These are phyloP conservation scores for Pedionomus torquatus DNA, from an alignment of 2,113 vertebrate genomes.

Conservation along the genomic window DNA sequence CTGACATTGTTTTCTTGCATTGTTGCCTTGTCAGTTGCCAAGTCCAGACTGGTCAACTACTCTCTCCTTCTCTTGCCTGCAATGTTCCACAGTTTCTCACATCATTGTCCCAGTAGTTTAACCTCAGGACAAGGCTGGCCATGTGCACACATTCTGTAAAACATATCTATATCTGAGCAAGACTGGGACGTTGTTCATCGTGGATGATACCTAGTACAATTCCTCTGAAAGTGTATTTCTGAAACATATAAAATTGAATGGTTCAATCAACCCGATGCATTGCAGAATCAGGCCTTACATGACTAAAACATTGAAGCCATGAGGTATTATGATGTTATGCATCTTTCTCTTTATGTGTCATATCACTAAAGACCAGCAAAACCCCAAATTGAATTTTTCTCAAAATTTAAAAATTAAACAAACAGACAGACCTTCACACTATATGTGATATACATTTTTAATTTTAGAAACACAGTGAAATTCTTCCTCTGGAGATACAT, in stretches of 20 bases:
- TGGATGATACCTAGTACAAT: neutral
- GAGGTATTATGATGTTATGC: neutral
- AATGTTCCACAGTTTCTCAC: neutral
- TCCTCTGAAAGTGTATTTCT: neutral
- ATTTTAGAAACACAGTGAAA: neutral
- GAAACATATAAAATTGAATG: neutral
- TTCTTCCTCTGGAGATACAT: neutral
- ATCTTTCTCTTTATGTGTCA: neutral
- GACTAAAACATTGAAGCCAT: neutral
- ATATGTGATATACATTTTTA: neutral
- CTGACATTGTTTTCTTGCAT: neutral
- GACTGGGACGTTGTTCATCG: neutral
- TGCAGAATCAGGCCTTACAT: neutral
- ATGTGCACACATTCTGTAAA: neutral
- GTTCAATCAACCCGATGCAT: neutral
- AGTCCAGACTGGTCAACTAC: neutral
- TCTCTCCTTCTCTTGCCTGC: neutral
- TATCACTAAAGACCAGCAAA: neutral
- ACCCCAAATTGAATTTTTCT: neutral
- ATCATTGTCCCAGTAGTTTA: neutral
- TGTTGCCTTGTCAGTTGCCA: neutral
- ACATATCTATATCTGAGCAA: neutral
- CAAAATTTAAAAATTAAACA: neutral
- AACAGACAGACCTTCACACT: neutral
- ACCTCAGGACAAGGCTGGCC: neutral